A percentile compares a stretch with the other conserved stretches of the same genome.
These are phyloP conservation scores for Melinaea marsaeus DNA, from an alignment of 2,888 invertebrate genomes.

Conservation along the genomic window DNA sequence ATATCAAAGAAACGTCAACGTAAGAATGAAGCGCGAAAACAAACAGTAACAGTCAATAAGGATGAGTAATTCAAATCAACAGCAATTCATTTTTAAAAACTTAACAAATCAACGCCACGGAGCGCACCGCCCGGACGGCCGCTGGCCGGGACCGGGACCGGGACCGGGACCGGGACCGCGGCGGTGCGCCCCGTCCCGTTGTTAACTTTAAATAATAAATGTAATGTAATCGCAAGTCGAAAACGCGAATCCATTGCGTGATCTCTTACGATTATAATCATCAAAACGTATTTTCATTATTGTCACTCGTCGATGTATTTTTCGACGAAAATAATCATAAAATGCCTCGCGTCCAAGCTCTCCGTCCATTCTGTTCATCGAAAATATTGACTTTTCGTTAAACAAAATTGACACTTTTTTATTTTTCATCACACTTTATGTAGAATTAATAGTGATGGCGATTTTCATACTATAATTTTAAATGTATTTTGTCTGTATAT, in stretches of 20 bases:
- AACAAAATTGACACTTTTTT: conserved; percentile 12
- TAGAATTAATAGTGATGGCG: conserved; percentile 12
- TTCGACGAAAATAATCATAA: conserved; percentile 12
- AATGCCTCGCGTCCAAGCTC: not conserved
- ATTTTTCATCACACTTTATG: conserved; percentile 14
- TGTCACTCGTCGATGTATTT: conserved; percentile 18
- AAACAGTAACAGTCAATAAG: conserved; percentile 67
- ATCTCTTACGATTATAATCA: conserved; percentile 12
- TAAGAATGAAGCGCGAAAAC: conserved; percentile 61
- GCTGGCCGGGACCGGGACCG: too few relatives aligned
- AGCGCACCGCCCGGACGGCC: conserved; percentile 9
- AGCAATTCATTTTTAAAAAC: conserved; percentile 71
- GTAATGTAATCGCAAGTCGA: conserved; percentile 71
- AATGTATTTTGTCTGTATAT: conserved; percentile 28
- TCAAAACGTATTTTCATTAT: conserved; percentile 16
- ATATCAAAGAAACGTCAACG: conserved; percentile 54
- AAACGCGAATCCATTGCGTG: conserved; percentile 21
- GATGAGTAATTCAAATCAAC: conserved; percentile 74
- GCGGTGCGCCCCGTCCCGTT: not conserved
- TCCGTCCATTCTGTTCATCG: conserved; percentile 13
- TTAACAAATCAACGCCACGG: conserved; percentile 53
- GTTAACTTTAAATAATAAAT: conserved; percentile 64
- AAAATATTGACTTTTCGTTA: conserved; percentile 3
- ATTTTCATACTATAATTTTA: conserved; percentile 14
- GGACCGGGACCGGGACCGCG: not conserved